A percentile compares a stretch with the other conserved stretches of the same genome.
These are phyloP conservation scores for Globodera ellingtonae DNA, from an alignment of 1,140 invertebrate species.

Conservation along the genomic window DNA sequence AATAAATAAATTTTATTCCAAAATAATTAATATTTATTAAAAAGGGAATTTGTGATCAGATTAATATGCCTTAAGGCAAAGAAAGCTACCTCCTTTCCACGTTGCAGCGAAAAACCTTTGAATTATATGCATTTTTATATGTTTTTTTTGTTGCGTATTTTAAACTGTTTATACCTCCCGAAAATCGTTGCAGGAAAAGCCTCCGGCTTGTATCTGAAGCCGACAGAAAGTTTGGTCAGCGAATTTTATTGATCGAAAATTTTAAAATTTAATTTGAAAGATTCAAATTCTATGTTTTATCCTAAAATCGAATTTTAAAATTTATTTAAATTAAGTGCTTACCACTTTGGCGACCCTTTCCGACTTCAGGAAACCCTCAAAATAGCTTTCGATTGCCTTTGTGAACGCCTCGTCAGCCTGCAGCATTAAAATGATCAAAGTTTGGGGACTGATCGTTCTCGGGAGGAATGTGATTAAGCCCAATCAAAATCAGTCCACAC, in stretches of 20 bases:
- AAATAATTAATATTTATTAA: not conserved
- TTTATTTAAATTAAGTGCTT: not conserved
- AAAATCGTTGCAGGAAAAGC: conserved; percentile 96
- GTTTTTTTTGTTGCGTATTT: too few relatives aligned
- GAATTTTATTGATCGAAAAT: not conserved
- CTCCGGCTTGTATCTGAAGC: conserved; percentile 76
- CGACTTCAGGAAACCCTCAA: conserved; percentile 93
- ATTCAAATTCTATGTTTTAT: too few relatives aligned
- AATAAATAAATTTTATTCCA: not conserved
- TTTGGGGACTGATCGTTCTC: not conserved
- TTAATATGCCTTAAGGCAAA: too few relatives aligned
- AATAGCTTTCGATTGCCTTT: conserved; percentile 95
- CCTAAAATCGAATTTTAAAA: not conserved
- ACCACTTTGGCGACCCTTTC: conserved; percentile 94
- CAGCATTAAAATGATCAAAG: not conserved
- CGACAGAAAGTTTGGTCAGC: not conserved
- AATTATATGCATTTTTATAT: not conserved
- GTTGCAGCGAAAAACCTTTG: conserved; percentile 60
- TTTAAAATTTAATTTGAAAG: not conserved
- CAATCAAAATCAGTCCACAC: too few relatives aligned
- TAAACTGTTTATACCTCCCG: conserved; percentile 76
- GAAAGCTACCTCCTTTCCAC: conserved; percentile 53
- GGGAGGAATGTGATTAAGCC: too few relatives aligned
- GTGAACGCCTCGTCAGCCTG: conserved; percentile 94
- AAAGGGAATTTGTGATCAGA: not conserved